phyloP scores from a whole-genome alignment of 2,888 invertebrate species.

The Rhynchonema sp. region DNA sequence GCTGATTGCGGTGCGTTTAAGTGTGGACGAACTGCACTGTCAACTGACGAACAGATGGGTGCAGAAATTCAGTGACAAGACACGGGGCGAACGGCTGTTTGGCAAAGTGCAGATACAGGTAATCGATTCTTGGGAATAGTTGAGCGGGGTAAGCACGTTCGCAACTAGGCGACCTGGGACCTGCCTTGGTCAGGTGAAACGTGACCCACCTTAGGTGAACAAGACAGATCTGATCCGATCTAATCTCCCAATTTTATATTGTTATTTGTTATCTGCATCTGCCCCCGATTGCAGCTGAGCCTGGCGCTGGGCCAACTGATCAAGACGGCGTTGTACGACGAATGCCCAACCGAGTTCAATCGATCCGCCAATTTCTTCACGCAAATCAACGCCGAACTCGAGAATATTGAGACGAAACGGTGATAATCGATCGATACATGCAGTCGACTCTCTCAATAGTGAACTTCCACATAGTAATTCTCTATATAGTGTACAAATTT shows the following conservation, averaged over 20 bases:
- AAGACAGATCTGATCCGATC: too few relatives aligned
- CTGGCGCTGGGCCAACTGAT: constrained; percentile 76
- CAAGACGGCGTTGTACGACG: constrained; percentile 79
- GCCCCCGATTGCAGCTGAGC: constrained; percentile 54
- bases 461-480: too few relatives aligned
- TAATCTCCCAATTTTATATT: too few relatives aligned
- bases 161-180: too few relatives aligned
- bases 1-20: constrained; percentile 79
- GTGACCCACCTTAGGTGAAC: too few relatives aligned
- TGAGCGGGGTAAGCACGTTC: too few relatives aligned
- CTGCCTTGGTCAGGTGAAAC: too few relatives aligned
- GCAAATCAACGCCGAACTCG: constrained; percentile 45
- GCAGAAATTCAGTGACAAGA: not conserved
- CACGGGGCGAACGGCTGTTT: constrained; percentile 27
- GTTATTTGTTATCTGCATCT: too few relatives aligned
- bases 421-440: too few relatives aligned
- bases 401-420: not conserved
- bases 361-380: constrained; percentile 96
- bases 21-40: constrained; percentile 79
- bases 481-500: too few relatives aligned
- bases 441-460: too few relatives aligned
- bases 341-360: constrained; percentile 90
- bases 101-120: constrained; percentile 59
- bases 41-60: constrained; percentile 43
- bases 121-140: too few relatives aligned